Conservation (phyloP, 2,888 invertebrate genomes). For the Sinotaia quadrata region DNA sequence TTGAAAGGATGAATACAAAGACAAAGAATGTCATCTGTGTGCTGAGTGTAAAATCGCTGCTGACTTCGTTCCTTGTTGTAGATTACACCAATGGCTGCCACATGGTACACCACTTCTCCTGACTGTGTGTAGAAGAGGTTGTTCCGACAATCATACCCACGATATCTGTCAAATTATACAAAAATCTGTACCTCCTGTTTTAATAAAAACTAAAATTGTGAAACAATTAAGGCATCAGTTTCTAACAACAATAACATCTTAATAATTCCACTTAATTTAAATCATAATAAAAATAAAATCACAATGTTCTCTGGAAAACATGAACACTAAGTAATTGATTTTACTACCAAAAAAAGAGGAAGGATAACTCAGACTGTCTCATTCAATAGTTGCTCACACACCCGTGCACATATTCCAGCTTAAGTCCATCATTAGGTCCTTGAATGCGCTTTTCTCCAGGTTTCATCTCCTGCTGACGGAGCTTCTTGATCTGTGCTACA, state of each 20-base stretch:
- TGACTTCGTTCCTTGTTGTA: slow-evolving; percentile 65
- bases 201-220: not conserved
- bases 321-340: not conserved
- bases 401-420: slow-evolving; percentile 71
- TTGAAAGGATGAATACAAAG: slow-evolving; percentile 72
- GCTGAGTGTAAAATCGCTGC: slow-evolving; percentile 72
- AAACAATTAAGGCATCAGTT: no score
- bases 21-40: slow-evolving; percentile 74
- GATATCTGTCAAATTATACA: slow-evolving; percentile 63
- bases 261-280: not conserved
- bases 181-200: not conserved
- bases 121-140: slow-evolving; percentile 72
- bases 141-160: slow-evolving; percentile 73
- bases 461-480: slow-evolving; percentile 60
- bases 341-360: not conserved
- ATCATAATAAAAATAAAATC: not conserved
- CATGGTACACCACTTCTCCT: slow-evolving; percentile 72
- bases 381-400: slow-evolving; percentile 36
- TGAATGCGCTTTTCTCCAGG: slow-evolving; percentile 66
- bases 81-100: slow-evolving; percentile 73
- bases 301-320: not conserved
- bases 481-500: slow-evolving; percentile 57
- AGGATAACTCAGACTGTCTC: not conserved
- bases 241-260: not conserved
- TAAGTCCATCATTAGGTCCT: slow-evolving; percentile 68